These are phyloP conservation scores for Lepus europaeus DNA, from an alignment of 2,113 vertebrate genomes.

Conservation along the genomic window DNA sequence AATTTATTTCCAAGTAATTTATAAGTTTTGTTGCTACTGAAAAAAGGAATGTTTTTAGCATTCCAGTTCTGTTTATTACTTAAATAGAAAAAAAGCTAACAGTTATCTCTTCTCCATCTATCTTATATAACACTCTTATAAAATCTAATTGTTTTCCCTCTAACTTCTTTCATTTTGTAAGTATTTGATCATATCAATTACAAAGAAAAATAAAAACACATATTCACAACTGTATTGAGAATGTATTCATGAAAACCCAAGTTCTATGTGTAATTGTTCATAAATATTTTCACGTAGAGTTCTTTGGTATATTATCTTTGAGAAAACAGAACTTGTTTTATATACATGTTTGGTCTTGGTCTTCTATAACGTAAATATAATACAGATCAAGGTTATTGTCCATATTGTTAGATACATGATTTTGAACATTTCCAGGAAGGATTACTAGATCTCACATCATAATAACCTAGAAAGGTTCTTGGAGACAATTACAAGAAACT, in stretches of 20 bases:
- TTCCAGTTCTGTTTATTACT: background rate
- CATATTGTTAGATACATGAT: background rate
- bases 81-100: background rate
- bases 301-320: background rate
- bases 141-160: background rate
- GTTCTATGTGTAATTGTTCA: background rate
- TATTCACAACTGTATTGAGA: background rate
- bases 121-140: background rate
- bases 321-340: background rate
- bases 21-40: background rate
- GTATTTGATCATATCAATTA: background rate
- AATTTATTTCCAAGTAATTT: background rate
- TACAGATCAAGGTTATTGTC: background rate
- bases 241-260: background rate
- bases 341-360: background rate
- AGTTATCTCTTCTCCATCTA: background rate
- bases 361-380: background rate
- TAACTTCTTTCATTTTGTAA: background rate
- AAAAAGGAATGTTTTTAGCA: background rate
- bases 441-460: background rate
- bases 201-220: background rate
- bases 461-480: background rate
- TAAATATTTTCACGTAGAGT: background rate
- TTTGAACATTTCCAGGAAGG: background rate
- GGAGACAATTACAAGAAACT: background rate